Percentiles rank a stretch among this genome's conserved stretches.
Evolutionary conservation across 2,797 vertebrate species (phyloP).

Genomic region (Anas georgica): DNA sequence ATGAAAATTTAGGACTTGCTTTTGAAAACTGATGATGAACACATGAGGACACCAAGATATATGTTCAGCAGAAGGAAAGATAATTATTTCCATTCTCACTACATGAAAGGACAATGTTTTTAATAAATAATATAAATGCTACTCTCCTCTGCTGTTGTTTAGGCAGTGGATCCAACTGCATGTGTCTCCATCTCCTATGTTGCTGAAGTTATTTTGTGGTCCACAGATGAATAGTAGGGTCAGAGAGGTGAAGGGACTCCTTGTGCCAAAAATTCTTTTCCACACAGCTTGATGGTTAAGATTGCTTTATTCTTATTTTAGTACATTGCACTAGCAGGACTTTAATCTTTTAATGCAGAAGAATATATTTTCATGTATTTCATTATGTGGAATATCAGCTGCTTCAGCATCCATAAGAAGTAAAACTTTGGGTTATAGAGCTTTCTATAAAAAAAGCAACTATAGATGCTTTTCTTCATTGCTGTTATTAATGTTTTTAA

Average conservation of each 20-base stretch:
- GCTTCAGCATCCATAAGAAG: neutral
- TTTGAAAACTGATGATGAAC: neutral
- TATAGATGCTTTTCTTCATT: neutral
- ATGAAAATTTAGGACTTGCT: neutral
- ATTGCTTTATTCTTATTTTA: neutral
- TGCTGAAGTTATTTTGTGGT: neutral
- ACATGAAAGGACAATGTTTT: neutral
- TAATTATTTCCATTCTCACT: neutral
- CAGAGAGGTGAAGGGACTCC: neutral
- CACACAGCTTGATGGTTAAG: neutral
- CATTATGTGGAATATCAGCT: neutral
- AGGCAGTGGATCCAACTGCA: neutral
- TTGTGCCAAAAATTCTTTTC: neutral
- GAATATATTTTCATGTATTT: neutral
- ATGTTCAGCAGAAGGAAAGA: neutral
- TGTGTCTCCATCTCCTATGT: neutral
- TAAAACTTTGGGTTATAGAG: neutral
- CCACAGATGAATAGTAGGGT: neutral
- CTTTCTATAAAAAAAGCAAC: neutral
- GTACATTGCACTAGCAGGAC: neutral
- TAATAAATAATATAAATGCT: neutral
- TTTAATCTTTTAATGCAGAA: neutral
- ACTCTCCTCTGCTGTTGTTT: neutral
- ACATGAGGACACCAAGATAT: neutral
- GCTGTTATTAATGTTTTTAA: neutral